Evolutionary conservation across 2,797 vertebrate species (phyloP), one percentile per base, ranked within the genome.

Genomic region (Discoglossus pictus): DNA sequence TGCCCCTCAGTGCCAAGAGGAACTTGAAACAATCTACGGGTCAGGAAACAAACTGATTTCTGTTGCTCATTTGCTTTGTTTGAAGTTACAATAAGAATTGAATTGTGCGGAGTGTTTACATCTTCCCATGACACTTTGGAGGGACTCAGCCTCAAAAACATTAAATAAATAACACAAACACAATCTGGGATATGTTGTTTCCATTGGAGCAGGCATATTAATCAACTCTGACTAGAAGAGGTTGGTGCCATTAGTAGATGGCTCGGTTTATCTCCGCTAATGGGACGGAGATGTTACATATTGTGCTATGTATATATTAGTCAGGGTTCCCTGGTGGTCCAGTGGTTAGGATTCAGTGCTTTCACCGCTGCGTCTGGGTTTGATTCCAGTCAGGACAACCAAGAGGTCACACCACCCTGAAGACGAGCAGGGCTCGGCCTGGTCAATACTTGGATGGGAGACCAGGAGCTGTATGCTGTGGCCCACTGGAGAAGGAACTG

Each of bases 51-150:
- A 78, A 76, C 74, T 68, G 73, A 1, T 76, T 80, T 82, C 78
- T 73, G 69, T 76, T 80, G 83, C 74, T 60, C 60, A 43, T 78
- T 78, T 31, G 58, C 61, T 82, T 82, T 87, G 72, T 89, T 87
- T 86, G 76, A 84, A 87, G 80, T 78, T 84, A 83, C 77, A 81
- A 77, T 84, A 76, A 79, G 52, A 70, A 78, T 77, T n/a, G n/a
- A n/a, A n/a, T n/a, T 79, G 68, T 72, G 66, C 51, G 43, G 68
- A 59, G 54, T 88, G 79, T 90, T 90, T 89, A 87, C 59, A 83
- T 83, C 78, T 91, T 89, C 80, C 82, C 79, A 84, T 83, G 87
- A 88, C 79, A 87, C 85, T 88, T 82, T 83, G 70, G 76, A 82
- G 77, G 78, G 75, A 79, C 78, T 72, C 42, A 82, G 78, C 85